Evolutionary conservation across 2,113 vertebrate species (phyloP), one percentile per base, ranked within the genome.

Genomic region (Cryptoleucopteryx plumbea): DNA sequence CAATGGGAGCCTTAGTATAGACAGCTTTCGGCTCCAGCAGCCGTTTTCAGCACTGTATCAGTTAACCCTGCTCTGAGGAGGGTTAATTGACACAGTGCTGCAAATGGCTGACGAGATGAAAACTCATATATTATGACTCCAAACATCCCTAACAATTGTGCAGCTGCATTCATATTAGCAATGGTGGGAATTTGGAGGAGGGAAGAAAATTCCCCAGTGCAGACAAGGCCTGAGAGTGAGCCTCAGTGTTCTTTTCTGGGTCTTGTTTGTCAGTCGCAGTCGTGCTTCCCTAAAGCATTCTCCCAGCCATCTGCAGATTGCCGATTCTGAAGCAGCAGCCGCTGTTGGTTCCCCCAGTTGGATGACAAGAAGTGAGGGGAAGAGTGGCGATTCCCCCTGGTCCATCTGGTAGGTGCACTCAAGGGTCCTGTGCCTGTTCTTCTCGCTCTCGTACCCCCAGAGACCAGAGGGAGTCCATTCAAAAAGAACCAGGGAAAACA

Each of bases 71-170:
- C 89, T 94, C 95, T 94, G 91, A 96, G 94, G 85, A 95, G 79
- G 96, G 94, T 97, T 97, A 97, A 97, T 97, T 97, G 95, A 94
- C 95, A 95, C 89, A 96, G 95, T 55, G 63, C 87, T 97, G 87
- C 95, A 97, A 95, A 96, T 88, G 89, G 78, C 94, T 96, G 91
- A 95, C 31, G 27, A 96, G 93, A 97, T 94, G 94, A 97, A 96
- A 96, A 96, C 89, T 90, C 89, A 59, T 94, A 91, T 94, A 93
- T 97, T 94, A 93, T 87, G 85, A 87, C 82, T 96, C 87, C 89
- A 90, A 96, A 58, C 82, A 86, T 96, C 87, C 71, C 82, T 82
- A 95, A 89, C 86, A 94, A 96, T 70, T 85, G 86, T 96, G 91
- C 97, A 97, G 96, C 97, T 97, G 97, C 95, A 92, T 90, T 96